Base-by-base conservation (phyloP, 2,888 invertebrate species). In the Acronicta aceris region DNA sequence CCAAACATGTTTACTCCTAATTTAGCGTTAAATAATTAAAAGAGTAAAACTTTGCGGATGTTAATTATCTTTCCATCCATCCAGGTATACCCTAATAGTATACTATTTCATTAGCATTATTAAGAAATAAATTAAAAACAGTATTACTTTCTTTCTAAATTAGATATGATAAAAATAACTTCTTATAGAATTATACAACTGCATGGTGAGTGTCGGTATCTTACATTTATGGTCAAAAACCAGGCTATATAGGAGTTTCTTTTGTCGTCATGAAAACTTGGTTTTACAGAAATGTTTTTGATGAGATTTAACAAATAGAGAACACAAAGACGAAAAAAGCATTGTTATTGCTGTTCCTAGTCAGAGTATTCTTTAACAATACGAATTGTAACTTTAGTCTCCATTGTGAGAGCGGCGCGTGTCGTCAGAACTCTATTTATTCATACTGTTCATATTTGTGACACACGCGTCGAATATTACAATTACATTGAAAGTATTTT, bases 291-390 rank as follows among this genome's bases (percentile, higher is more conserved):
- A 38, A 38, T n/a, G 1, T 38, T 38, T n/a, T n/a, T 0, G 36
- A 36, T 7, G 7, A 2, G 25, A 27, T 12, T 12, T 17, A 0
- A 5, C 5, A 13, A 13, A 43, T 0, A 7, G 13, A 43, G 15
- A 33, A 16, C 2, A 52, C 27, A 52, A 52, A 52, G 42, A 42
- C 12, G 15, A 40, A 10, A n/a, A n/a, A 43, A 42, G 27, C 27
- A 47, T 56, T 71, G 45, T 73, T 50, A 8, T 49, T 1, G 16
- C 12, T 52, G n/a, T 48, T 10, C 13, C 21, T 54, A 40, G 50
- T 61, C 48, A 56, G 16, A 43, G 47, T 17, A 50, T 56, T 15
- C 50, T n/a, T 33, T 33, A 42, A 71, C 59, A 70, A 71, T 36
- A 46, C 17, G n/a, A 46, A 16, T 56, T 59, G n/a, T 5, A 25